Percentiles rank a stretch among this genome's conserved stretches.
phyloP scores from a whole-genome alignment of 2,113 vertebrate genomes.

The Lophotis ruficrista region DNA sequence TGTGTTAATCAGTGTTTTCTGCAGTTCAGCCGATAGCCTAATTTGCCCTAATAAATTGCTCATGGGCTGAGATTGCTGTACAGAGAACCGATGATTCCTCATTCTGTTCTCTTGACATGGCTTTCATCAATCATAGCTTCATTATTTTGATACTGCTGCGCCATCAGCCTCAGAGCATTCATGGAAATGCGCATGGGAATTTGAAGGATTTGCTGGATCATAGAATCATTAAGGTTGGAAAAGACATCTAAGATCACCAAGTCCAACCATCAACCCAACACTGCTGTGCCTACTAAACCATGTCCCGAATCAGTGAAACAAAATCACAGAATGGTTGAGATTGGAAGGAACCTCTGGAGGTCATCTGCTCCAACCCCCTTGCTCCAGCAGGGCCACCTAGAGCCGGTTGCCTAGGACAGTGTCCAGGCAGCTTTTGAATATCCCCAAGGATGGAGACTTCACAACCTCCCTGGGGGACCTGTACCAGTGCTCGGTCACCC shows the following conservation, averaged over 20 bases:
- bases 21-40: background rate
- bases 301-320: no score
- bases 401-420: background rate
- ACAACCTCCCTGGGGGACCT: background rate
- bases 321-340: no score
- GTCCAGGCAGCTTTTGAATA: background rate
- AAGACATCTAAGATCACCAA: no score
- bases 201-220: background rate
- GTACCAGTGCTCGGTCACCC: background rate
- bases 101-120: background rate
- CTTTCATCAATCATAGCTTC: background rate
- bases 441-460: background rate
- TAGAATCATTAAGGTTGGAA: no score
- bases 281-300: no score
- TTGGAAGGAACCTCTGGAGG: background rate
- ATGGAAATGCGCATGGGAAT: fast-evolving
- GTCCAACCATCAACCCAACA: no score
- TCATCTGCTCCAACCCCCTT: background rate
- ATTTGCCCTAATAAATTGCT: background rate
- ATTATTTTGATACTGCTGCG: background rate
- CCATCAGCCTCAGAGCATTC: background rate
- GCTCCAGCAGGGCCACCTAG: background rate
- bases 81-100: background rate
- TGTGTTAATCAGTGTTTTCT: background rate
- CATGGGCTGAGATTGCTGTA: background rate